Base-by-base conservation (phyloP, 1,140 invertebrate genomes). In the Tetragonula clypearis region DNA sequence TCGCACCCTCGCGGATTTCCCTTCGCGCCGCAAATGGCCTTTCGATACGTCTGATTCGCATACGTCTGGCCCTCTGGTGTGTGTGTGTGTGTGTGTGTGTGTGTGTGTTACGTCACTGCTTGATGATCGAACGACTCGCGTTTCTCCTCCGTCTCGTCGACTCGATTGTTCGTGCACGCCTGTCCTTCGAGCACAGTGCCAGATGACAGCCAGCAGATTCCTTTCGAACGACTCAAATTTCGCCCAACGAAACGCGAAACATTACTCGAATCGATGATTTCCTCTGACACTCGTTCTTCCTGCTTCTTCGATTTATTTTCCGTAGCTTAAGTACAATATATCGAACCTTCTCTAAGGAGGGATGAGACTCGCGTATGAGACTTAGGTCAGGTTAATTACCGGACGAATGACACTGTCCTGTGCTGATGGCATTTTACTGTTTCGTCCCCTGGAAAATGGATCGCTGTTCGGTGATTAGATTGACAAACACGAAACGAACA, bases 1-100 rank as follows among this genome's bases (percentile, higher is more conserved):
- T 87, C 56, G 74, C 21, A 35, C 30, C 19, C 30, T 79, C 21
- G 49, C 58, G 19, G 66, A 75, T 65, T 75, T 55, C 35, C 21
- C 71, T 53, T 14, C 66, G 65, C 60, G 21, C 35, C 76, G n/a
- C 76, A 49, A 78, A 78, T 55, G 15, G 15, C 49, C 60, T 53
- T 14, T 53, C 41, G 41, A 66, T 65, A 23, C 35, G 68, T 41
- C 30, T 35, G 26, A 17, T 35, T 17, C 15, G 66, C 17, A 68
- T 68, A 30, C 30, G 30, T 30, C 9, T 68, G 17, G n/a, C 0
- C 66, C 17, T 49, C 9, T 35, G 35, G 15, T 8, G 17, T 35
- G 66, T 26, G 35, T 35, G 35, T 35, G 35, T 35, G 35, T 35
- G 35, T 35, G 35, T 35, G 35, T 35, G 35, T 35, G 35, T 35